These are phyloP conservation scores for Bembecia ichneumoniformis DNA, from an alignment of 2,888 invertebrate genomes.

Conservation along the genomic window DNA sequence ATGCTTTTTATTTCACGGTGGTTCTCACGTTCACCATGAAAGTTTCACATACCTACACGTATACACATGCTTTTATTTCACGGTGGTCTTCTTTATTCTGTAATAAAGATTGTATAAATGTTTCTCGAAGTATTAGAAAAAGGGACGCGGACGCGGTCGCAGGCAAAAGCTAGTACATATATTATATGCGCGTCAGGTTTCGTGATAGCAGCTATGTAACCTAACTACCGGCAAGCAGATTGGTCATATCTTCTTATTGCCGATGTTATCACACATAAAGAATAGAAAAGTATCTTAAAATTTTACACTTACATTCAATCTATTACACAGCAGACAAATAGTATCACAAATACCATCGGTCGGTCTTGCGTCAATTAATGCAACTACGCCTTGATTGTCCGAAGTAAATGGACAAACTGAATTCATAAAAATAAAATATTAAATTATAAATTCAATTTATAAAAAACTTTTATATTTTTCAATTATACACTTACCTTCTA, in stretches of 20 bases:
- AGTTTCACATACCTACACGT: too few relatives aligned
- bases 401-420: conserved; percentile 49
- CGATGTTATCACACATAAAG: neutral
- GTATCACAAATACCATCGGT: conserved; percentile 52
- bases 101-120: too few relatives aligned
- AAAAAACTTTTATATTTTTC: neutral
- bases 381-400: conserved; percentile 34
- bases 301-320: conserved; percentile 33
- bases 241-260: neutral
- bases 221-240: too few relatives aligned
- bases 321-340: conserved; percentile 50
- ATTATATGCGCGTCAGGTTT: too few relatives aligned
- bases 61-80: too few relatives aligned
- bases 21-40: too few relatives aligned
- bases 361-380: conserved; percentile 51
- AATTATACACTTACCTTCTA: conserved; percentile 40
- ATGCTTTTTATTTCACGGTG: too few relatives aligned
- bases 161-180: too few relatives aligned
- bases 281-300: neutral
- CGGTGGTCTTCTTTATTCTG: too few relatives aligned
- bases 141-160: too few relatives aligned
- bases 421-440: conserved; percentile 10
- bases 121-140: too few relatives aligned
- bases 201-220: too few relatives aligned
- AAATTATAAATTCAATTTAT: neutral